Evolutionary conservation across 2,113 vertebrate species (phyloP).

Genomic region (Rynchops niger): DNA sequence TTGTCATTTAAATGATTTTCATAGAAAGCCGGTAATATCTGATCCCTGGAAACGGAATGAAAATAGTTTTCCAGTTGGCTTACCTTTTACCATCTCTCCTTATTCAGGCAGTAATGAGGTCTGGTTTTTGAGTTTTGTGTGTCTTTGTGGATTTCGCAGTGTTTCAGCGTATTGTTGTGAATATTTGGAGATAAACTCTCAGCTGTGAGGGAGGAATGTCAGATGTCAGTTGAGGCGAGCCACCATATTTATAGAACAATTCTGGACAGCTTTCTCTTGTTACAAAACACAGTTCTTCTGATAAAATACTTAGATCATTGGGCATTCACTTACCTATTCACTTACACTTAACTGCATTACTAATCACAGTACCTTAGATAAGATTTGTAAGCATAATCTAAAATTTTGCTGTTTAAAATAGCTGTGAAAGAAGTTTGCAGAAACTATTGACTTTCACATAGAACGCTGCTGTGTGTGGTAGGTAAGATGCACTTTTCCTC

Average conservation of each 20-base stretch:
- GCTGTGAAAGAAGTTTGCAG: background rate
- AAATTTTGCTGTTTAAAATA: background rate
- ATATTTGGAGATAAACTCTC: background rate
- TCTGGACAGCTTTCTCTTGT: background rate
- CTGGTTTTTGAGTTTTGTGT: background rate
- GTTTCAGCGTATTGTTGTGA: background rate
- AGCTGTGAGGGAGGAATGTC: background rate
- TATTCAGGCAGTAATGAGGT: background rate
- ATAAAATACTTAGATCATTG: background rate
- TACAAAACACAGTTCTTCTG: constrained; percentile 4
- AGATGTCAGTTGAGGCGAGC: background rate
- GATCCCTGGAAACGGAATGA: background rate
- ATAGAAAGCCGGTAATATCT: background rate
- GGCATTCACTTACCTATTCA: background rate
- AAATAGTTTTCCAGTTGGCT: background rate
- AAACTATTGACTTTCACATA: background rate
- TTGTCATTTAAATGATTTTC: background rate
- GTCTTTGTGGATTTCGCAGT: background rate
- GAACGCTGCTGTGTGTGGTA: background rate
- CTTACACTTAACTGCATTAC: background rate
- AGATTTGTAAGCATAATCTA: background rate
- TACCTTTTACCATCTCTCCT: background rate
- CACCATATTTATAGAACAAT: background rate
- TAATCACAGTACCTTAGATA: background rate
- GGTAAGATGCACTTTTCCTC: background rate